Percentiles rank a stretch among this genome's conserved stretches.
Conservation (phyloP, 2,888 invertebrate species). For the Hypselothyrea guttata region DNA sequence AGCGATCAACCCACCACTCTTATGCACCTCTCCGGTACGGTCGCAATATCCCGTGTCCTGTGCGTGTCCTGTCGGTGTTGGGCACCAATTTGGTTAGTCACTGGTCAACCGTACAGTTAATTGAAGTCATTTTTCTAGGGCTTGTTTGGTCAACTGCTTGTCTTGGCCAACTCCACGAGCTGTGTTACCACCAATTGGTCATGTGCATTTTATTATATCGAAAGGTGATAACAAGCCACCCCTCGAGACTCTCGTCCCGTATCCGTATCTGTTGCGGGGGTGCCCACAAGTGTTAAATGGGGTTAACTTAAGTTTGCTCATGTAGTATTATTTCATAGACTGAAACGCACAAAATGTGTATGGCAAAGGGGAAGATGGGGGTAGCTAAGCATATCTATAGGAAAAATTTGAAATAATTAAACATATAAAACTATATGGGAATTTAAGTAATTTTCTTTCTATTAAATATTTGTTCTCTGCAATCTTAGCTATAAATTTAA, state of each 20-base stretch:
- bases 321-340: slow-evolving; percentile 29
- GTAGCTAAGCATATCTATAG: too few species aligned
- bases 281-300: slow-evolving; percentile 65
- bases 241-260: slow-evolving; percentile 2
- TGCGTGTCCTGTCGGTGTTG: slow-evolving; percentile 43
- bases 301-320: slow-evolving; percentile 67
- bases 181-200: slow-evolving; percentile 55
- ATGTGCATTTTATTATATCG: slow-evolving; percentile 70
- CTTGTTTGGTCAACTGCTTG: slow-evolving; percentile 46
- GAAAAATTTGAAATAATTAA: too few species aligned
- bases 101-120: slow-evolving; percentile 65
- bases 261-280: slow-evolving; percentile 27
- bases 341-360: too few species aligned
- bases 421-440: too few species aligned
- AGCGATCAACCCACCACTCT: slow-evolving; percentile 22
- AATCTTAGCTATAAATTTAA: too few species aligned
- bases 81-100: slow-evolving; percentile 66
- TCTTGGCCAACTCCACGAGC: slow-evolving; percentile 17
- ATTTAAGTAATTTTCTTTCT: too few species aligned
- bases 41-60: slow-evolving; percentile 20
- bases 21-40: not conserved
- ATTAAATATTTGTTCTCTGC: too few species aligned
- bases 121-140: slow-evolving; percentile 72
- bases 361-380: too few species aligned
- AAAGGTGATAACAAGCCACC: slow-evolving; percentile 71